These are phyloP conservation scores for Gorsachius magnificus DNA, from an alignment of 2,797 vertebrate genomes.

Conservation along the genomic window DNA sequence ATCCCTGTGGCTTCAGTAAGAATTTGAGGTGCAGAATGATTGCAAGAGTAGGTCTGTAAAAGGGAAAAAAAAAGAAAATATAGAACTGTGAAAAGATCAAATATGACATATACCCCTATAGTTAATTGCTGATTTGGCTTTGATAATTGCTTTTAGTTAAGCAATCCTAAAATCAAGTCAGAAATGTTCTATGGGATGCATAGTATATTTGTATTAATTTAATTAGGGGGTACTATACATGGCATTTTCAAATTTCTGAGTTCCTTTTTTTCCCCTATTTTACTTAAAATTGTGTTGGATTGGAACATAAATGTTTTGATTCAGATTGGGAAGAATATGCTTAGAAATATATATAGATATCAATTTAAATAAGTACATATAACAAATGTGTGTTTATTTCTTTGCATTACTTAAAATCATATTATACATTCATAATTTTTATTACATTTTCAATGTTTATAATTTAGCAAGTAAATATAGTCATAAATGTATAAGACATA, in stretches of 20 bases:
- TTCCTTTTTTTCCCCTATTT: neutral
- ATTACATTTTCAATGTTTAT: neutral
- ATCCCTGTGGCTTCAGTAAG: neutral
- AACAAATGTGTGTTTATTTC: neutral
- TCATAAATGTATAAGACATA: neutral
- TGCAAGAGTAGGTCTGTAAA: neutral
- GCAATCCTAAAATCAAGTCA: neutral
- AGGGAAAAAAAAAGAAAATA: neutral
- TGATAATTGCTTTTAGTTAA: neutral
- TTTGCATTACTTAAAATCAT: neutral
- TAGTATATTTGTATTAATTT: neutral
- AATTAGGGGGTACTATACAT: neutral
- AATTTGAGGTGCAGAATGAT: neutral
- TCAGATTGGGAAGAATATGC: neutral
- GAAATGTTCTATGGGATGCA: neutral
- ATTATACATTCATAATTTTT: neutral
- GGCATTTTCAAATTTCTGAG: neutral
- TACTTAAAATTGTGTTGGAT: neutral
- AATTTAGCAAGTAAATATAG: neutral
- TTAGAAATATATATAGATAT: neutral
- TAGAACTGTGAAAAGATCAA: neutral
- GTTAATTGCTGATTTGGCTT: neutral
- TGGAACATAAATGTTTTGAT: neutral
- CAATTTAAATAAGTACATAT: neutral
- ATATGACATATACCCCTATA: neutral